These are phyloP conservation scores for Microcebus jonahi DNA, from an alignment of 2,113 vertebrate species.

Conservation along the genomic window DNA sequence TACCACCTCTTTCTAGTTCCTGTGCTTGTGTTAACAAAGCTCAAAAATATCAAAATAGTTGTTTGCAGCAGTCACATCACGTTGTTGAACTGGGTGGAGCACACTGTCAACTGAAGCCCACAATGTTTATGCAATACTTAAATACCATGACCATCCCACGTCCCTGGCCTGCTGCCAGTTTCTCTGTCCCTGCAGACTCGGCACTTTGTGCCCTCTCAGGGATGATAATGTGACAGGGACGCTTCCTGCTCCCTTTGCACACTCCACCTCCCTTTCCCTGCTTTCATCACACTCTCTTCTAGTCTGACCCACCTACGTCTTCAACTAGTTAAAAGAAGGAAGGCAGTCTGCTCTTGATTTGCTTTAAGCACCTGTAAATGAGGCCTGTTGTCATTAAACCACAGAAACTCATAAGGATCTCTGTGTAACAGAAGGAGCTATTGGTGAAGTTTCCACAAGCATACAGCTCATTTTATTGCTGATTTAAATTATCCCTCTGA, in stretches of 20 bases:
- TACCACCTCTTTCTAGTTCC: neutral
- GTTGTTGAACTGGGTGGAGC: conserved; percentile 26
- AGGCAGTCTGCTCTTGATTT: neutral
- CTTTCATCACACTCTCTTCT: neutral
- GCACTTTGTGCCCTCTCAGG: neutral
- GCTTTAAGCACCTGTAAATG: neutral
- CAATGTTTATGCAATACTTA: neutral
- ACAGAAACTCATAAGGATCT: conserved; percentile 19
- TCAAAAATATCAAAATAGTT: conserved; percentile 2
- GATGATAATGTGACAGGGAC: neutral
- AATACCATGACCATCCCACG: conserved; percentile 53
- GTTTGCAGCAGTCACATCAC: neutral
- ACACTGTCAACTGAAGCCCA: conserved; percentile 43
- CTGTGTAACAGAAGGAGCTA: neutral
- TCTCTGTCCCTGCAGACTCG: conserved; percentile 35
- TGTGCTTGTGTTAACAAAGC: neutral
- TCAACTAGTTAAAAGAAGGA: neutral
- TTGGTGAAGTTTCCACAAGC: neutral
- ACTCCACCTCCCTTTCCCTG: neutral
- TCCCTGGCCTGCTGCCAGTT: conserved; percentile 51
- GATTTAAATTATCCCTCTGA: conserved; percentile 28
- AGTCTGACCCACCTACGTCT: neutral
- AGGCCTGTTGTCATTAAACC: neutral
- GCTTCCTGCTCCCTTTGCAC: neutral
- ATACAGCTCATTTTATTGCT: conserved; percentile 42